Evolutionary conservation across 2,888 invertebrate species (phyloP), one percentile per base, ranked within the genome.

Genomic region (Amblyjoppa proteus): DNA sequence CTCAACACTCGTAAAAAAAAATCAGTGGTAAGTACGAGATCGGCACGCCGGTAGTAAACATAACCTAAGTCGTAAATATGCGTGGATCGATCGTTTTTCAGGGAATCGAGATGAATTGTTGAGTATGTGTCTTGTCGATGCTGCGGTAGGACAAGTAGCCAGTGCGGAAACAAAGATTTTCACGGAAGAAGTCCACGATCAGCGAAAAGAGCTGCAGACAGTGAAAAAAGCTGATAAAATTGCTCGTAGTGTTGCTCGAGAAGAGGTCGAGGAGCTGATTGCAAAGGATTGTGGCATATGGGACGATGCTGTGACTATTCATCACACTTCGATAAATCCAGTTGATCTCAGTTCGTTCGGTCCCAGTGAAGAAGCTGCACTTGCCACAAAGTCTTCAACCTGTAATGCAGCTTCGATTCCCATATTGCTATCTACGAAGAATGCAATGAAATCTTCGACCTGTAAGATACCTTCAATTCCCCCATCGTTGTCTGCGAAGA

Each of bases 51-150:
- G n/a, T 77, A 53, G 25, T 25, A 16, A 76, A 68, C 56, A 68
- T 56, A 77, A 77, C 41, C 77, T 41, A 13, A 3, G 7, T 64
- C 31, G 31, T 64, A 45, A 64, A 45, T 31, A 45, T 13, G 20
- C 28, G n/a, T n/a, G 49, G 5, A 77, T 41, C 3, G n/a, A 16
- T n/a, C 9, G n/a, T 28, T 66, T 75, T 74, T 16, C 58, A 77
- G 77, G 77, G 58, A 68, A 83, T 49, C 66, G 45, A 11, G 73
- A 78, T 5, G 77, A 77, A 66, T 25, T 77, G 20, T 31, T 64
- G 31, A 25, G 49, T 49, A 68, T 68, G 41, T 16, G 66, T 20
- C 53, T 53, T 38, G 41, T 56, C 13, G 53, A 68, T 56, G 77
- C 66, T 7, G n/a, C 68, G 11, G 41, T 68, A 13, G 68, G 20